Conservation (phyloP, 2,113 vertebrate species). For the Zosterops pallidus region DNA sequence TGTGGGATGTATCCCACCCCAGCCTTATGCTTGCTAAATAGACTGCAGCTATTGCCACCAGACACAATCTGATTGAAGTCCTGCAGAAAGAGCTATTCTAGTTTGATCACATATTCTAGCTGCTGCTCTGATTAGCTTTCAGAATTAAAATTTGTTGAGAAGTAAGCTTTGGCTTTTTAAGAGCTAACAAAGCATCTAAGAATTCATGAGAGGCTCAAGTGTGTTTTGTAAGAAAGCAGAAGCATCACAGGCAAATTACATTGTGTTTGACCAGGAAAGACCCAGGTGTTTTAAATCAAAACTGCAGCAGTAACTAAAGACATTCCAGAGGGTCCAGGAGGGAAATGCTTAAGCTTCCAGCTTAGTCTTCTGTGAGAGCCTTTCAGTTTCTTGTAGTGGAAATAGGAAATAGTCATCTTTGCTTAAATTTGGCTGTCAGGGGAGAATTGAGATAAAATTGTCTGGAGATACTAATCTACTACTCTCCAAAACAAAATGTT, state of each 20-base stretch:
- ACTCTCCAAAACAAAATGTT: neutral
- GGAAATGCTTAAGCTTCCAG: conserved; percentile 32
- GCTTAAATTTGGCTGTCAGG: neutral
- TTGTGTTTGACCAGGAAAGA: neutral
- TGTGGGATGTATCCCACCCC: neutral
- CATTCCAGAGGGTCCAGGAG: neutral
- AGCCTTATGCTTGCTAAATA: neutral
- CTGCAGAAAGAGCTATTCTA: neutral
- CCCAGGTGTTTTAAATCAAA: conserved; percentile 57
- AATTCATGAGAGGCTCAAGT: neutral
- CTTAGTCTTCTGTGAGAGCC: conserved; percentile 5
- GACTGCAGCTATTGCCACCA: neutral
- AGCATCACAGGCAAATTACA: neutral
- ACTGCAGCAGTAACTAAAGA: neutral
- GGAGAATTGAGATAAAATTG: neutral
- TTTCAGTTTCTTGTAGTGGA: conserved; percentile 16
- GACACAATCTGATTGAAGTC: neutral
- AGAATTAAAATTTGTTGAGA: neutral
- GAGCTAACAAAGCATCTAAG: neutral
- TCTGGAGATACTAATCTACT: neutral
- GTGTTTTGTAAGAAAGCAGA: neutral
- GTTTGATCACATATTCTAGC: neutral
- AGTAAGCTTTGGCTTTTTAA: conserved; percentile 5
- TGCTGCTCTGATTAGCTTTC: neutral
- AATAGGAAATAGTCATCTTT: neutral